Percentiles rank a stretch among this genome's conserved stretches.
phyloP scores from a whole-genome alignment of 2,113 vertebrate species.

The Apodemus sylvaticus region DNA sequence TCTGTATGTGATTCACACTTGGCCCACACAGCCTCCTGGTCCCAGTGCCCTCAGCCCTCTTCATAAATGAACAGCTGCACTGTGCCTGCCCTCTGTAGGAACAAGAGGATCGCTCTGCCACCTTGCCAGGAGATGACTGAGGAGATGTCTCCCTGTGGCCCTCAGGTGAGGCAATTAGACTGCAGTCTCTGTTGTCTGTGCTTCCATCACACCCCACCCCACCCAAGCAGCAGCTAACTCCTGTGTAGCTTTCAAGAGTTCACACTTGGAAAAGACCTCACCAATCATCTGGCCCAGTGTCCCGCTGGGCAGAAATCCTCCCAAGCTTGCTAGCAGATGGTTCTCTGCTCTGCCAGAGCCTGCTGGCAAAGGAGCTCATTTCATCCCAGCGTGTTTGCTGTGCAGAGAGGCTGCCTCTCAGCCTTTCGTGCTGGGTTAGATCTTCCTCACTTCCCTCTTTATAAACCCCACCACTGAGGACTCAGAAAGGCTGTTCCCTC shows the following conservation, averaged over 20 bases:
- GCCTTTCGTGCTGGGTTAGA: neutral
- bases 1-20: rapidly evolving
- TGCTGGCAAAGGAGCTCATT: rapidly evolving
- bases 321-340: neutral
- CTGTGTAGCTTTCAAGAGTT: neutral
- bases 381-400: rapidly evolving
- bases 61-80: neutral
- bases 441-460: neutral
- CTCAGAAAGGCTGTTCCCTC: too few relatives aligned
- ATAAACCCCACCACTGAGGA: neutral
- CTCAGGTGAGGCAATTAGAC: neutral
- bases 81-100: rapidly evolving
- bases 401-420: too few relatives aligned
- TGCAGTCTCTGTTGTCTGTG: neutral
- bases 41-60: rapidly evolving
- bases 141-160: neutral
- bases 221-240: neutral
- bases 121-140: neutral
- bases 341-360: neutral
- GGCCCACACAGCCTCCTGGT: neutral
- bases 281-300: neutral
- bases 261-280: neutral
- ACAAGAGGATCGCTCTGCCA: rapidly evolving
- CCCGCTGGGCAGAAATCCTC: neutral
- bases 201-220: neutral